Conservation (phyloP, 2,113 vertebrate genomes). For the Melanerpes formicivorus region DNA sequence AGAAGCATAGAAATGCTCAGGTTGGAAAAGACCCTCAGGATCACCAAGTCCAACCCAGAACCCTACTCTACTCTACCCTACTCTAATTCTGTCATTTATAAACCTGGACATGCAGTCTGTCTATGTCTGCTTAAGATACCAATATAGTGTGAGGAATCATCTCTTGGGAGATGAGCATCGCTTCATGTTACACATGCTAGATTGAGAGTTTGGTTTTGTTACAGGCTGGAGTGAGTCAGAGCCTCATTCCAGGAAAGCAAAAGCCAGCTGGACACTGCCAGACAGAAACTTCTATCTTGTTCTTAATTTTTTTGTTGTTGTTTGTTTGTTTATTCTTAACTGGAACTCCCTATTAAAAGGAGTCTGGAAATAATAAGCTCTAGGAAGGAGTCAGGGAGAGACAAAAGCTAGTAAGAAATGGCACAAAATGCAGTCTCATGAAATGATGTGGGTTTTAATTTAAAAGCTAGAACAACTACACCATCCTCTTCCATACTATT, state of each 20-base stretch:
- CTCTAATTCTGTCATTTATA: neutral
- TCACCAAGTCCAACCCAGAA: no score
- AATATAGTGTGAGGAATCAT: neutral
- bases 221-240: neutral
- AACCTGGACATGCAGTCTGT: neutral
- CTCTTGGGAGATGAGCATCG: neutral
- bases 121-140: neutral
- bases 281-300: neutral
- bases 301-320: neutral
- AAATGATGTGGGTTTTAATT: neutral
- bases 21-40: no score
- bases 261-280: neutral
- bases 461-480: neutral
- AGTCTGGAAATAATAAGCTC: neutral
- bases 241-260: neutral
- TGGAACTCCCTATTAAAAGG: neutral
- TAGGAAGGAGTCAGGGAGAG: neutral
- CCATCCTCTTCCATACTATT: neutral
- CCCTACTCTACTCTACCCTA: no score
- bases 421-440: neutral
- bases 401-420: neutral
- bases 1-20: no score
- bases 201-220: neutral
- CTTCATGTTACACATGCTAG: neutral
- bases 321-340: neutral